Percentiles rank a stretch among this genome's conserved stretches.
Evolutionary conservation across 2,113 vertebrate genomes (phyloP).

Genomic region (Gyps fulvus): DNA sequence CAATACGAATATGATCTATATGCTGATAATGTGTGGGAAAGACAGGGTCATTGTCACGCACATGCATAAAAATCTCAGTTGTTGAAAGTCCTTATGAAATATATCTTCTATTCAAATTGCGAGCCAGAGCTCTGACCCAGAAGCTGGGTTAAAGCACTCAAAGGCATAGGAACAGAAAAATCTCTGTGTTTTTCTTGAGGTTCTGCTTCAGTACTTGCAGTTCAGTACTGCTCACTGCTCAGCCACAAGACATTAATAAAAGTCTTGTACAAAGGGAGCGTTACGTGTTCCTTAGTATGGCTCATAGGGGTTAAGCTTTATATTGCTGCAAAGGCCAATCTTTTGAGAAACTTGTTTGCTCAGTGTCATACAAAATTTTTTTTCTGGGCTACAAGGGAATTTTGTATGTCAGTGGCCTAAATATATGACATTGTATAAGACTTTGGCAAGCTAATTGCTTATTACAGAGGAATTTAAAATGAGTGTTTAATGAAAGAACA

Average conservation of each 20-base stretch:
- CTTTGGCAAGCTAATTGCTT: conserved; percentile 43
- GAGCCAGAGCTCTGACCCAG: not conserved
- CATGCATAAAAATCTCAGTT: not conserved
- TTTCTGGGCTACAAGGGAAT: not conserved
- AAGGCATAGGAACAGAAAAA: not conserved
- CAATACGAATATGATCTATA: not conserved
- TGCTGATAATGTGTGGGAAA: not conserved
- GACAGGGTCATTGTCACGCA: not conserved
- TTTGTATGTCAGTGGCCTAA: conserved; percentile 6
- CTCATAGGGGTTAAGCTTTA: not conserved
- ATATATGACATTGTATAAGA: conserved; percentile 24
- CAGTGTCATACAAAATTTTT: not conserved
- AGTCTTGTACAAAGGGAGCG: not conserved
- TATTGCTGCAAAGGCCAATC: not conserved
- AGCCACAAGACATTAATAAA: not conserved
- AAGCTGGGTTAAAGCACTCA: not conserved
- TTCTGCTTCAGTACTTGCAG: not conserved
- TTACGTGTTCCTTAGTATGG: not conserved
- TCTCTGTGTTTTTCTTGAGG: not conserved
- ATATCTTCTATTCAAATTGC: not conserved
- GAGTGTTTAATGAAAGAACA: conserved; percentile 37
- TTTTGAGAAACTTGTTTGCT: not conserved
- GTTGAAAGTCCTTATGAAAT: not conserved
- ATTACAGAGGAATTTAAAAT: conserved; percentile 41
- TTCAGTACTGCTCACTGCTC: not conserved